phyloP scores from a whole-genome alignment of 2,888 invertebrate species.

The Apoderus coryli region DNA sequence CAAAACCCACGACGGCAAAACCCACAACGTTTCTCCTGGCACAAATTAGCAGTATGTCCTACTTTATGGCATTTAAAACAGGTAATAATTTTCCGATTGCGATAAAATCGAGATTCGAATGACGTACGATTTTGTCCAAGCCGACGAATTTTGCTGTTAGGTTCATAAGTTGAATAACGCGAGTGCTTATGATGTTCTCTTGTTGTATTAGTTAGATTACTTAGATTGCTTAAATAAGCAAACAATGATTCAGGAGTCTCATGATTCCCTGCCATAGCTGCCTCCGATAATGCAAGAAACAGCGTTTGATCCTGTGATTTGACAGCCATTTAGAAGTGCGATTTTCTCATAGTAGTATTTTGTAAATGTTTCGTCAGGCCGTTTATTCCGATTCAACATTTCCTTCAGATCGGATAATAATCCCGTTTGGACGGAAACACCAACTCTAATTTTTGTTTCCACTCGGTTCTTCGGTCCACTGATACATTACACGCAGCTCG shows the following conservation, averaged over 20 bases:
- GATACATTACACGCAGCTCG: too few species aligned
- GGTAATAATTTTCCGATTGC: too few species aligned
- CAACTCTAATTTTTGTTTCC: too few species aligned
- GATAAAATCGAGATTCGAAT: too few species aligned
- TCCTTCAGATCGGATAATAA: constrained; percentile 10
- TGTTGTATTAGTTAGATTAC: background rate
- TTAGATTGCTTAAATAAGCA: constrained; percentile 9
- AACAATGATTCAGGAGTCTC: constrained; percentile 13
- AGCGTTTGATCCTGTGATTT: constrained; percentile 15
- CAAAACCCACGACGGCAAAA: background rate
- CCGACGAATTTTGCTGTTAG: too few species aligned
- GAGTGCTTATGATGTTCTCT: too few species aligned
- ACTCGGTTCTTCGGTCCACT: too few species aligned
- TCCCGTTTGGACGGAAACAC: too few species aligned
- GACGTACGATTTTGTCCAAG: too few species aligned
- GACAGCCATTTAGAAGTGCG: constrained; percentile 15
- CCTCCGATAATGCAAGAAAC: constrained; percentile 7
- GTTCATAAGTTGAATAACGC: too few species aligned
- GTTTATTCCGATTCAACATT: constrained; percentile 15
- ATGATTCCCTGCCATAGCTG: constrained; percentile 15
- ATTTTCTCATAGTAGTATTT: constrained; percentile 16
- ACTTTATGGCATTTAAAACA: background rate
- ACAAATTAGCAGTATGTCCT: background rate
- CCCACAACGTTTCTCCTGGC: background rate
- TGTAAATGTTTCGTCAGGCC: constrained; percentile 14